Evolutionary conservation across 2,113 vertebrate species (phyloP).

Genomic region (Lanius ludovicianus): DNA sequence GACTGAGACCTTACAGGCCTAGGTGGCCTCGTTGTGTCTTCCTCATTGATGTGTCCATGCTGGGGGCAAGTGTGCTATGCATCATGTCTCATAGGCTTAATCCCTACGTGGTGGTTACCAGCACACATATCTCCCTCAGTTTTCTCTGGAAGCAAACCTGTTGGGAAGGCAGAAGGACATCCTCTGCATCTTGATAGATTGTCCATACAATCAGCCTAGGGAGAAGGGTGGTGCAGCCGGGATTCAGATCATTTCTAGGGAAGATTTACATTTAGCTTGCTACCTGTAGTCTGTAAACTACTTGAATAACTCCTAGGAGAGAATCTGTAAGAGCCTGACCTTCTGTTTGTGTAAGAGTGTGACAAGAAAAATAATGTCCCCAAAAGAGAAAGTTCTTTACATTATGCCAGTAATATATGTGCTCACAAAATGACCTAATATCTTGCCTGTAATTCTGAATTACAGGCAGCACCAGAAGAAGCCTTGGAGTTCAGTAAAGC

Average conservation of each 20-base stretch:
- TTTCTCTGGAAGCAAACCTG: not conserved
- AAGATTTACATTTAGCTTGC: not conserved
- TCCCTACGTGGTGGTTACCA: accelerated
- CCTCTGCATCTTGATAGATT: not conserved
- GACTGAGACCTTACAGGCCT: not conserved
- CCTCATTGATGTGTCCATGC: not conserved
- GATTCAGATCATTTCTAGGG: not conserved
- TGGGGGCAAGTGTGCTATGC: not conserved
- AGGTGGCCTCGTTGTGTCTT: not conserved
- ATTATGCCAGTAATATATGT: not conserved
- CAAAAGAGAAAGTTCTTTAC: not conserved
- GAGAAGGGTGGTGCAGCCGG: not conserved
- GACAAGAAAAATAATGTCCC: not conserved
- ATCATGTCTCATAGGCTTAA: not conserved
- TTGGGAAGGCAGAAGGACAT: not conserved
- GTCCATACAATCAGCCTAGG: not conserved
- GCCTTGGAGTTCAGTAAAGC: not conserved
- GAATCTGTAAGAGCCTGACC: not conserved
- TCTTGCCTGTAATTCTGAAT: not conserved
- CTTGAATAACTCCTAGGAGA: not conserved
- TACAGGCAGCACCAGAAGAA: not conserved
- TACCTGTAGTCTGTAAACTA: not conserved
- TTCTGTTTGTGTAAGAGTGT: not conserved
- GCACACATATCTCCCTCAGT: not conserved
- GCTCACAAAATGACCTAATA: not conserved